Evolutionary conservation across 2,113 vertebrate genomes (phyloP).

Genomic region (Heterochromis multidens): DNA sequence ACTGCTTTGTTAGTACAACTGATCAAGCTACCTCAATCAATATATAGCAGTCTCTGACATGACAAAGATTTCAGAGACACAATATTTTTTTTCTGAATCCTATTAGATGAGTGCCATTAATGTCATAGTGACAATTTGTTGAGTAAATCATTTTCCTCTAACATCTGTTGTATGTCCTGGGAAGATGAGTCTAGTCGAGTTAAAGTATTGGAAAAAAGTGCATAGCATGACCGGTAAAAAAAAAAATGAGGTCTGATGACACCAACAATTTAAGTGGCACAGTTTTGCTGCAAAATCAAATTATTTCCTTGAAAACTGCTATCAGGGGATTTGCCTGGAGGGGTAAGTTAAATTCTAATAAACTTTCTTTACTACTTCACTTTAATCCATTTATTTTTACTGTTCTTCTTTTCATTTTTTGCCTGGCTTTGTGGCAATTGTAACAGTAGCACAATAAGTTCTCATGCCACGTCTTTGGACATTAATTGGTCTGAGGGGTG

Average conservation of each 20-base stretch:
- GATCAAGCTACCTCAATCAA: neutral
- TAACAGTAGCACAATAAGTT: neutral
- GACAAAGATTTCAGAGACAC: neutral
- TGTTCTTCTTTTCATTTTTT: neutral
- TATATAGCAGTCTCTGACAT: neutral
- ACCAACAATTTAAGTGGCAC: neutral
- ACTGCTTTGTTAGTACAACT: neutral
- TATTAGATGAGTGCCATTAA: accelerated
- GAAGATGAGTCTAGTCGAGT: neutral
- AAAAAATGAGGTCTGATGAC: neutral
- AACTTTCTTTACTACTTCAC: neutral
- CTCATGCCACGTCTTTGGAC: neutral
- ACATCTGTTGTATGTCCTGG: neutral
- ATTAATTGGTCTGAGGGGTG: neutral
- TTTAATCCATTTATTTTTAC: neutral
- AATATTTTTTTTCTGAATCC: neutral
- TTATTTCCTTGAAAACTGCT: neutral
- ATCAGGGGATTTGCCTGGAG: neutral
- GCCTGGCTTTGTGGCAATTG: neutral
- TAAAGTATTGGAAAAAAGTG: neutral
- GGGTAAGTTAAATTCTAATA: neutral
- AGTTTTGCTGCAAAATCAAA: neutral
- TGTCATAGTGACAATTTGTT: neutral
- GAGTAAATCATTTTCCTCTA: neutral
- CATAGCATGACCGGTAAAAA: neutral